phyloP scores from a whole-genome alignment of 2,888 invertebrate genomes.

The Drosophila nr. perissopoda region DNA sequence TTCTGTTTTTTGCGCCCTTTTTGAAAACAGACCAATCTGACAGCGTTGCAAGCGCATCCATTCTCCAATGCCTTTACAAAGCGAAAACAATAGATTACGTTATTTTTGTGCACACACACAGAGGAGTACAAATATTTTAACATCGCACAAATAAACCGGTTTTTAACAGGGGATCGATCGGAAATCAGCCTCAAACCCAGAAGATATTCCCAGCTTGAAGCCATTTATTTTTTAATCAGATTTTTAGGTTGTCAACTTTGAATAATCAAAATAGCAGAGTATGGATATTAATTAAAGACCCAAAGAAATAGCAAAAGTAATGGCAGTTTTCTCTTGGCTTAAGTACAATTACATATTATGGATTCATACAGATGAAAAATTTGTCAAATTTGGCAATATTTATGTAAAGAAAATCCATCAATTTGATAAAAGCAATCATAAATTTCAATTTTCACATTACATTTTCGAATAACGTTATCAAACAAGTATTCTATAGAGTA shows the following conservation, averaged over 20 bases:
- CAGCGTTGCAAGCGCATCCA: not conserved
- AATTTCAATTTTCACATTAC: not conserved
- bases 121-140: not conserved
- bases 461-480: not conserved
- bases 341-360: not conserved
- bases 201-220: not conserved
- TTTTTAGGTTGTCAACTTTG: not conserved
- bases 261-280: not conserved
- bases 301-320: not conserved
- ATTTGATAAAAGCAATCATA: not conserved
- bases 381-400: not conserved
- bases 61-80: not conserved
- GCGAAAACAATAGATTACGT: conserved; percentile 22
- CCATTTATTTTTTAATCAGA: not conserved
- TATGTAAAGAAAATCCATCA: not conserved
- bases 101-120: conserved; percentile 13
- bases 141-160: not conserved
- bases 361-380: not conserved
- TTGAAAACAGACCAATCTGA: not conserved
- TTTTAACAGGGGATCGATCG: not conserved
- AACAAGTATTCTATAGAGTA: not conserved
- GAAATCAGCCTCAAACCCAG: not conserved
- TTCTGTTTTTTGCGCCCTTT: not conserved
- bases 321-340: not conserved
- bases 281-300: not conserved